These are phyloP conservation scores for Tenthredo livida DNA, from an alignment of 2,888 invertebrate genomes.

Conservation along the genomic window DNA sequence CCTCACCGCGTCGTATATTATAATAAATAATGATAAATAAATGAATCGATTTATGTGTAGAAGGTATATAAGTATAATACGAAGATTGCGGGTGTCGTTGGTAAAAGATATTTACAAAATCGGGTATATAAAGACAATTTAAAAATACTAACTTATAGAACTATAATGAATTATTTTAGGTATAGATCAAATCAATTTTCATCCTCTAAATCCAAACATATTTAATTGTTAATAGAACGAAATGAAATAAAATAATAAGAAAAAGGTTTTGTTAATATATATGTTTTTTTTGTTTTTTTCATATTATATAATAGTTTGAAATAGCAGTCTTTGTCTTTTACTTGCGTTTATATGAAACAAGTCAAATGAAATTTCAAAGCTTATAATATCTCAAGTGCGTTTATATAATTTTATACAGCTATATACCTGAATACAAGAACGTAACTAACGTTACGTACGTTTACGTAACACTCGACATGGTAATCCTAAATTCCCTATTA, in stretches of 20 bases:
- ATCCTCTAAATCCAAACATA: slow-evolving; percentile 15
- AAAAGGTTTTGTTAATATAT: background rate
- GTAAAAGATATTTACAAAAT: slow-evolving; percentile 5
- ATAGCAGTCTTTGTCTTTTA: slow-evolving; percentile 27
- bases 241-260: background rate
- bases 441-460: background rate
- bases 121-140: background rate
- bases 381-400: background rate
- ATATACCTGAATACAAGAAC: background rate
- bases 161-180: background rate
- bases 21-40: background rate
- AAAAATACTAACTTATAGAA: background rate
- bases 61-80: background rate
- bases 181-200: background rate
- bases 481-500: background rate
- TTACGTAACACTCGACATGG: background rate
- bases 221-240: background rate
- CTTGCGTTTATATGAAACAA: background rate
- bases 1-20: background rate
- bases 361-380: background rate
- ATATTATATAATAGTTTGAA: background rate
- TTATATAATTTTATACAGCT: background rate
- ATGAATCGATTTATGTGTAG: background rate
- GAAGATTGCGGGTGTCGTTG: background rate
- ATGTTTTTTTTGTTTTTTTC: background rate